Evolutionary conservation across 2,888 invertebrate genomes (phyloP).

Genomic region (Uloborus plumipes): DNA sequence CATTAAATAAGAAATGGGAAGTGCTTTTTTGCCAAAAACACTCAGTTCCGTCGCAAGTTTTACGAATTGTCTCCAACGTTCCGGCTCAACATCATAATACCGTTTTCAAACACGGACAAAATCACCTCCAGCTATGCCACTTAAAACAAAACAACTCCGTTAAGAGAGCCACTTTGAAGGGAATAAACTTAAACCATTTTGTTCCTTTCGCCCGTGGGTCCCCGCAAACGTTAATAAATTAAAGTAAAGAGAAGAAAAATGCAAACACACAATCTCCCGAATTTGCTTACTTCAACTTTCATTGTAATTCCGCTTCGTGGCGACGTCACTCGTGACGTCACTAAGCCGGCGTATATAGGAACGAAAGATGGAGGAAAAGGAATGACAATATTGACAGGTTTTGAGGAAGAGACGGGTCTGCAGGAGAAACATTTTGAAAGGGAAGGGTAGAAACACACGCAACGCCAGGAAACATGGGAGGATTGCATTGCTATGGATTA

Average conservation of each 20-base stretch:
- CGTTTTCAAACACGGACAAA: constrained; percentile 28
- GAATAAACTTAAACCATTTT: neutral
- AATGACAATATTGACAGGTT: constrained; percentile 30
- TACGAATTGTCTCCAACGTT: no score
- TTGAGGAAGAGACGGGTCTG: constrained; percentile 6
- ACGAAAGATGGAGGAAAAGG: constrained; percentile 34
- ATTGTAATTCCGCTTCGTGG: constrained; percentile 4
- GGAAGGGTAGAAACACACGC: constrained; percentile 5
- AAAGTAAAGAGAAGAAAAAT: neutral
- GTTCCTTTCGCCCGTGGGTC: neutral
- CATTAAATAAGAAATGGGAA: constrained; percentile 10
- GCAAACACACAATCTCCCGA: neutral
- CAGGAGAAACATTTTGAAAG: neutral
- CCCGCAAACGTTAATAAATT: neutral
- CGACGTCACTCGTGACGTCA: constrained; percentile 54
- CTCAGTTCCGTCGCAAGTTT: no score
- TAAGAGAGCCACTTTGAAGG: neutral
- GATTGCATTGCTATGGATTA: constrained; percentile 38
- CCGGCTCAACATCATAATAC: constrained; percentile 1
- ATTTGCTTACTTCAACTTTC: neutral
- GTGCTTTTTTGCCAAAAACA: neutral
- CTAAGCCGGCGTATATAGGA: constrained; percentile 47
- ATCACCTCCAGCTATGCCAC: constrained; percentile 1
- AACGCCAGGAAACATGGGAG: constrained; percentile 2
- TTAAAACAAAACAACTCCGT: neutral